Evolutionary conservation across 2,113 vertebrate species (phyloP).

Genomic region (Pelecanus crispus): DNA sequence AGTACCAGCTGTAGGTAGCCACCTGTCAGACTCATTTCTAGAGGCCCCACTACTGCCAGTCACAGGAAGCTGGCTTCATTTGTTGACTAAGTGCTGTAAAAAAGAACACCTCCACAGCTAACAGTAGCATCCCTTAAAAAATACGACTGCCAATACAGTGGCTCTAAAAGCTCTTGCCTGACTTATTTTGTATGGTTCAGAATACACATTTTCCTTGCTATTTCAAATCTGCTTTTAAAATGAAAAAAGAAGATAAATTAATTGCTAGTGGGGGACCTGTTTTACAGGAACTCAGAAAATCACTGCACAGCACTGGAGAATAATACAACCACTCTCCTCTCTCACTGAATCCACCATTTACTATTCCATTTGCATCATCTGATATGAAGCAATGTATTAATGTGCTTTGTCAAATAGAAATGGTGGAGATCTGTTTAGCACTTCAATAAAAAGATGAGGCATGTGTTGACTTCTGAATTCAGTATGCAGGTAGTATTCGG

Average conservation of each 20-base stretch:
- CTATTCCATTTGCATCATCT: conserved; percentile 4
- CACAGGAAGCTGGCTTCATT: neutral
- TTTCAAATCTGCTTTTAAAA: neutral
- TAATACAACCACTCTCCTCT: neutral
- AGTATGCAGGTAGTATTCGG: neutral
- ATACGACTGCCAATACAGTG: neutral
- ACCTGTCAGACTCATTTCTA: neutral
- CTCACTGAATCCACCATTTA: neutral
- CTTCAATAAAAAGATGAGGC: neutral
- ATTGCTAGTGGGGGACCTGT: neutral
- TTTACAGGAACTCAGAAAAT: neutral
- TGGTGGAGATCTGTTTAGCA: neutral
- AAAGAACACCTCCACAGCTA: neutral
- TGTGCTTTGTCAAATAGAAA: neutral
- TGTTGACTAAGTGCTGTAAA: neutral
- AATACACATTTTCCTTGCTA: neutral
- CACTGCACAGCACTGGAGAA: neutral
- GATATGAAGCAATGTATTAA: neutral
- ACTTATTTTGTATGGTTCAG: neutral
- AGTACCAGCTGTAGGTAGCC: neutral
- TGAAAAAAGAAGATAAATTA: neutral
- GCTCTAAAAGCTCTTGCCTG: neutral
- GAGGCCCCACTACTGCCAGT: neutral
- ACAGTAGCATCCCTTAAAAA: neutral
- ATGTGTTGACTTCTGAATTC: neutral